Evolutionary conservation across 2,797 vertebrate species (phyloP), one percentile per base, ranked within the genome.

Genomic region (Enteromius fasciolatus): DNA sequence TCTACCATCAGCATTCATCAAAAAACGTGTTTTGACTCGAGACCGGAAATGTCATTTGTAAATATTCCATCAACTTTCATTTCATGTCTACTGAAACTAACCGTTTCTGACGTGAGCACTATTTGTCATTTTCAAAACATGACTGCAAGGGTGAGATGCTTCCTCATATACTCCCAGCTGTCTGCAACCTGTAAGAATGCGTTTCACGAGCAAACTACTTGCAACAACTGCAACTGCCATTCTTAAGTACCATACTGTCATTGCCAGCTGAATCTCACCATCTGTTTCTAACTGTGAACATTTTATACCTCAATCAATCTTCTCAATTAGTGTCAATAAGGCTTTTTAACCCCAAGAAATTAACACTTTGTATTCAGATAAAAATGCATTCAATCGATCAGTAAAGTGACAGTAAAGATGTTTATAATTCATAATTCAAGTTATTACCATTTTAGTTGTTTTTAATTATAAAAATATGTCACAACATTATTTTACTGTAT

Each of bases 1-100:
- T 36, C 48, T 18, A 41, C 25, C 31, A 78, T 67, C 31, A 54
- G 63, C 63, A 50, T 66, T 78, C 76, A 50, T 76, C 73, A 75
- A 76, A 76, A 69, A 70, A 31, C 25, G 14, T 28, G 50, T n/a
- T 31, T 63, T 4, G 66, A 23, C 39, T 70, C 23, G 39, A 59
- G 39, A 46, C 23, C 31, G 14, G 7, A 33, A 25, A 70, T 80
- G 52, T 54, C 39, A 59, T 61, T 70, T 59, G 52, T 70, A 61
- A 70, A 48, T 44, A 31, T 72, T 80, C 25, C 18, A 72, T 72
- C 33, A 39, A 72, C 50, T 33, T 80, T 61, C 23, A 46, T 70
- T 70, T 69, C 46, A 80, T 33, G 46, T 52, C 76, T 18, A 17
- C 63, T 54, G 73, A 41, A 39, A 39, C 52, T 75, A n/a, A 23